Base-by-base conservation (phyloP, 53 echinoderm and acorn worm species). In the Luidia sarsii region DNA sequence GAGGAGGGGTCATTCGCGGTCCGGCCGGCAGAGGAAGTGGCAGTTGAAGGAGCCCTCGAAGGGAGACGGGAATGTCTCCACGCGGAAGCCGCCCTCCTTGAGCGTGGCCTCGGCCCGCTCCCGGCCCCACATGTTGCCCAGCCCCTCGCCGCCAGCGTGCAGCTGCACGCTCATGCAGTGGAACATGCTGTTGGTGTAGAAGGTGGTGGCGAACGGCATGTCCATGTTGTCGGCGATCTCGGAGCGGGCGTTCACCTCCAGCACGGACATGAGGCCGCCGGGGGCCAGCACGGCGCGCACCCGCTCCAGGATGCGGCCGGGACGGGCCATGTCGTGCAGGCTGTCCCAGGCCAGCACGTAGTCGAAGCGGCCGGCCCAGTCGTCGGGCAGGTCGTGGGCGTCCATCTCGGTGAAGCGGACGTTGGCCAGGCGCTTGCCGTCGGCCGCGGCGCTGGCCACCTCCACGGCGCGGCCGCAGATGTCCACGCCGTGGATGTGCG, bases 111-210 rank as follows among this genome's bases (percentile, higher is more conserved):
- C 79, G 0, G 87, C 81, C 61, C 91, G 79, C 65, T 97, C 93
- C 50, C 92, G 79, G 0, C 97, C 97, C 91, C 93, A 97, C 97
- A 97, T 97, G 80, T 93, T 97, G 3, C 97, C 97, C 25, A 88
- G 85, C 10, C 97, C 97, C 64, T 94, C 86, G 14, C 97, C 97
- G 6, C 86, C 90, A 7, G 83, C 80, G 21, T 88, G 33, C 63
- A 97, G 89, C 64, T 91, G 91, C 25, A 97, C 97, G 18, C 91
- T 85, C 93, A 97, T 91, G 36, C 97, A 97, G 70, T 97, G 97
- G 41, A 97, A 93, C 70, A 97, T 86, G 57, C 93, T 93, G 84
- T 93, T 97, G 62, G 92, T 92, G 81, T 97, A 97, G 87, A 90
- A 93, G 0, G 92, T 91, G 10, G 91, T 90, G 9, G 97, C 97